Base-by-base conservation (phyloP, 2,113 vertebrate genomes). In the Dipodomys stephensi region DNA sequence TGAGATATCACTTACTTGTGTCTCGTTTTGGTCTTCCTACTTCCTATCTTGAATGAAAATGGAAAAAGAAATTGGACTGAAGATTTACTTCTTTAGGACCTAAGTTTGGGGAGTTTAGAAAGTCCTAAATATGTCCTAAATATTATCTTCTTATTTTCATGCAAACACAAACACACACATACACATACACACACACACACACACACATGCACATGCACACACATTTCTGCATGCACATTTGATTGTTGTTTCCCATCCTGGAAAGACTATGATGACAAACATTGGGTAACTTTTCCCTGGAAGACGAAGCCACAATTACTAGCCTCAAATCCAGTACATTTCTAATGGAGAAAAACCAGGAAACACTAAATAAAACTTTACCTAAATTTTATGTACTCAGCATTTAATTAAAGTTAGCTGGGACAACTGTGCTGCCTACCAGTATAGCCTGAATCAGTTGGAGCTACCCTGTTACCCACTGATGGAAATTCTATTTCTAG, bases 371-470 rank as follows among this genome's bases (percentile, higher is more conserved):
- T 64, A 39, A 62, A 81, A 82, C 7, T 60, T 65, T 19, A 72
- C 46, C 11, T 6, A 57, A 85, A 80, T 71, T 68, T 39, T 16
- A 44, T 22, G 60, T 39, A 10, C 27, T 68, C 19, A 23, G 12
- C 19, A 85, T 86, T 27, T 28, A 9, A 44, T 74, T 28, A 83
- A 77, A 35, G 1, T 57, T 15, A 10, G 7, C 28, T 62, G 5
- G 25, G 44, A 27, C 39, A 53, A 16, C 7, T 7, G 0, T 19
- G 1, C 2, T 6, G 18, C 13, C 2, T 35, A 19, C 18, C 11
- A 19, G 6, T 4, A 7, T 6, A 20, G 19, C 23, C 5, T 6
- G 2, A 9, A 0, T 53, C 57, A 6, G 25, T 11, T 16, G 28
- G n/a, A 9, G 5, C 1, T 6, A 1, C 1, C 25, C 22, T 16